A percentile compares a stretch with the other conserved stretches of the same genome.
phyloP scores from a whole-genome alignment of 2,113 vertebrate genomes.

The Rissa tridactyla region DNA sequence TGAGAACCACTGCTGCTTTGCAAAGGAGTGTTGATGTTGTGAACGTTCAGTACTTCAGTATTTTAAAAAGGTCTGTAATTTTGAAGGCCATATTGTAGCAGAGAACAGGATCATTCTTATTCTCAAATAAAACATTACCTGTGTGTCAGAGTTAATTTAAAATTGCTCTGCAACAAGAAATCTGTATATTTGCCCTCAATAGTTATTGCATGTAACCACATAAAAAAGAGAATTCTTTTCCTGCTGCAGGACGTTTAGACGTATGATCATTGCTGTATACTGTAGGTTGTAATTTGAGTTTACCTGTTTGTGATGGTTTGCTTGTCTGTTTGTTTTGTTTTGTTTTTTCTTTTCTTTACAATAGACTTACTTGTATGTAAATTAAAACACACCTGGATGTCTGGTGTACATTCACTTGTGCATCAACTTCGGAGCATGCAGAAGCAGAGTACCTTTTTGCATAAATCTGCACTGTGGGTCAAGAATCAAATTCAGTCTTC shows the following conservation, averaged over 20 bases:
- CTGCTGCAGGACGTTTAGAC: background rate
- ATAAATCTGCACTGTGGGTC: constrained; percentile 85
- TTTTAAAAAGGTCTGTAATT: background rate
- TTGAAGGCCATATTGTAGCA: background rate
- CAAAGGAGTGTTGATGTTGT: background rate
- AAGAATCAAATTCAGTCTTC: constrained; percentile 82
- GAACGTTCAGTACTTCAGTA: background rate
- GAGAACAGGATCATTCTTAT: background rate
- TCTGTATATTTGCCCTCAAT: background rate
- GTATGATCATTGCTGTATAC: background rate
- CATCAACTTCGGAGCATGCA: constrained; percentile 68
- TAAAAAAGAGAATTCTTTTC: background rate
- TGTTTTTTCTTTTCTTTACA: background rate
- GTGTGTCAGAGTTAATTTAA: background rate
- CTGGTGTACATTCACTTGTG: constrained; percentile 84
- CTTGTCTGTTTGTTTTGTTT: background rate
- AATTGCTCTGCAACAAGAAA: background rate
- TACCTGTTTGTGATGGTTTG: background rate
- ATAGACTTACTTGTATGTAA: constrained; percentile 86
- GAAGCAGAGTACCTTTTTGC: constrained; percentile 81
- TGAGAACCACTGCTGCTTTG: background rate
- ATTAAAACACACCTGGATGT: constrained; percentile 83
- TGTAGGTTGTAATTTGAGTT: background rate
- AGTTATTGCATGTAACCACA: background rate
- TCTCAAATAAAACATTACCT: background rate